Evolutionary conservation across 2,888 invertebrate species (phyloP), one percentile per base, ranked within the genome.

Genomic region (Ectobius pallidus): DNA sequence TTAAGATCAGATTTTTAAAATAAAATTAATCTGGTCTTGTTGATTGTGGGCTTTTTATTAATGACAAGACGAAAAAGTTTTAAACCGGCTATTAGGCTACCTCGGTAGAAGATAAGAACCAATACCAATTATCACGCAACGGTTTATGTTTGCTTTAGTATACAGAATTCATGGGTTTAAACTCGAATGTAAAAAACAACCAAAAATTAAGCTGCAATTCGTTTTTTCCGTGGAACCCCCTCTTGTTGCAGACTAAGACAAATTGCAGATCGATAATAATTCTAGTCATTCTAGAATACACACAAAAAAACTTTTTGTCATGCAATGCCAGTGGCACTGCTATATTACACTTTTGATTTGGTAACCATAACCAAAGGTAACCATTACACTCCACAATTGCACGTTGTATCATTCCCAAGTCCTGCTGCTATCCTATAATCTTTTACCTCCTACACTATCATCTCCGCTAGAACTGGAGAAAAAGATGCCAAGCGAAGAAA

Each of bases 261-360:
- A 58, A 25, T 52, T 52, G 52, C 58, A n/a, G 58, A 58, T 58
- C 32, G 30, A n/a, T n/a, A n/a, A 58, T 58, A 58, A 58, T 58
- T n/a, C 58, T 4, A 30, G 32, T 30, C n/a, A 58, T 58, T 58
- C 30, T 32, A n/a, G n/a, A 58, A 58, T 30, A 32, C 32, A 58
- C 58, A 58, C 30, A 58, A 32, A 32, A 32, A 32, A 32, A n/a
- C 22, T 30, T 30, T 30, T 16, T 58, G 58, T 58, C 58, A 58
- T 58, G 58, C 58, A 27, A 58, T 30, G 58, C 58, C 32, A 32
- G 30, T n/a, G 58, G 58, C 16, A 1, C 27, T 46, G 27, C 25
- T n/a, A 44, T 46, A 46, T 46, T 65, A 65, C 65, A 65, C 65
- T 65, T 46, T 27, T 65, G 44, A 46, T 65, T 65, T 65, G 65